These are phyloP conservation scores for Stenopsyche tienmushanensis DNA, from an alignment of 1,140 invertebrate species.

Conservation along the genomic window DNA sequence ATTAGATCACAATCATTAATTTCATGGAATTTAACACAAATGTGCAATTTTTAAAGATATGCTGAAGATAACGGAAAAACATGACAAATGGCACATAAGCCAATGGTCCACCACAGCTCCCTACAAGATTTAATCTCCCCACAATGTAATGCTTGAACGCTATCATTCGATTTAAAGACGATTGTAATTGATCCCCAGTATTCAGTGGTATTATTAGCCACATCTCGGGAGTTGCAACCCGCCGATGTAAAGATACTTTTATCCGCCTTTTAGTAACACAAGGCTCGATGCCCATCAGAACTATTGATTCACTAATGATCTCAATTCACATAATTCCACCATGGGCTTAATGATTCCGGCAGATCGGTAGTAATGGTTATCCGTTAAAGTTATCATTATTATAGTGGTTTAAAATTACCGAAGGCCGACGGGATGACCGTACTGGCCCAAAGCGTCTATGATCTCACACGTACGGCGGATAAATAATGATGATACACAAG, in stretches of 20 bases:
- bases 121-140: too few species aligned
- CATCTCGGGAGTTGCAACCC: too few species aligned
- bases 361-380: constrained; percentile 11
- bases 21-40: too few species aligned
- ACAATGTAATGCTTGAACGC: not conserved
- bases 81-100: too few species aligned
- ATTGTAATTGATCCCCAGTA: not conserved
- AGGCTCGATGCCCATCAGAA: not conserved
- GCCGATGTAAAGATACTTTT: not conserved
- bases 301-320: constrained; percentile 11
- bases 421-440: not conserved
- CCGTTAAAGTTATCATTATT: constrained; percentile 13
- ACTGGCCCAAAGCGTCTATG: not conserved
- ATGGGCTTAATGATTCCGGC: constrained; percentile 4
- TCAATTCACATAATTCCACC: constrained; percentile 6
- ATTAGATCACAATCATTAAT: too few species aligned
- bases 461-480: not conserved
- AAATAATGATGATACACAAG: constrained; percentile 3
- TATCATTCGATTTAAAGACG: not conserved
- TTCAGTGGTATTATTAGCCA: not conserved
- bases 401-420: constrained; percentile 3
- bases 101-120: too few species aligned
- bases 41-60: too few species aligned
- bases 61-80: too few species aligned
- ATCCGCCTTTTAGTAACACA: constrained; percentile 3